These are phyloP conservation scores for Osmoderma eremita DNA, from an alignment of 2,888 invertebrate genomes.

Conservation along the genomic window DNA sequence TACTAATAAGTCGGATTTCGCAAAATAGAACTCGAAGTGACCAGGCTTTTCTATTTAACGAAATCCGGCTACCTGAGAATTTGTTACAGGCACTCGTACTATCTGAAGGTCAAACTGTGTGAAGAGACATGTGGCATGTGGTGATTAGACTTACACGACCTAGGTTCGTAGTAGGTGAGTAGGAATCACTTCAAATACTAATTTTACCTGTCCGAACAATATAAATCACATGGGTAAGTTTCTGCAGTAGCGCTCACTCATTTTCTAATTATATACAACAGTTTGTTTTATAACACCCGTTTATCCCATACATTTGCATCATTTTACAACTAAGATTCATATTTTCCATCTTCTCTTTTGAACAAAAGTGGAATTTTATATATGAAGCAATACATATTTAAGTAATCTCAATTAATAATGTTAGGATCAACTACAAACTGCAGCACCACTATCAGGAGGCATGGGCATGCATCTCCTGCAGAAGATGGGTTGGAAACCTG, in stretches of 20 bases:
- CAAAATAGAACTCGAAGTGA: conserved; percentile 45
- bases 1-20: conserved; percentile 38
- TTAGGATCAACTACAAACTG: conserved; percentile 89
- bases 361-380: too few relatives aligned
- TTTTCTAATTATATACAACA: too few relatives aligned
- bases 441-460: conserved; percentile 92
- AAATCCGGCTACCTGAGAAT: conserved; percentile 68
- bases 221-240: too few relatives aligned
- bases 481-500: conserved; percentile 99
- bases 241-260: too few relatives aligned
- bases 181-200: conserved; percentile 29
- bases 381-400: background rate
- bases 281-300: too few relatives aligned
- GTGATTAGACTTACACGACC: conserved; percentile 41
- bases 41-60: conserved; percentile 47
- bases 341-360: too few relatives aligned
- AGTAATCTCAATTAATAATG: conserved; percentile 11
- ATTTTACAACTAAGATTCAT: too few relatives aligned
- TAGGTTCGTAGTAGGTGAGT: conserved; percentile 45
- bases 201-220: background rate
- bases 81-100: conserved; percentile 69
- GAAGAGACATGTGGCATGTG: conserved; percentile 50
- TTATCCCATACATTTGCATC: too few relatives aligned
- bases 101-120: conserved; percentile 57
- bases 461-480: conserved; percentile 97